Evolutionary conservation across 2,797 vertebrate genomes (phyloP).

Genomic region (Presbytis comata): DNA sequence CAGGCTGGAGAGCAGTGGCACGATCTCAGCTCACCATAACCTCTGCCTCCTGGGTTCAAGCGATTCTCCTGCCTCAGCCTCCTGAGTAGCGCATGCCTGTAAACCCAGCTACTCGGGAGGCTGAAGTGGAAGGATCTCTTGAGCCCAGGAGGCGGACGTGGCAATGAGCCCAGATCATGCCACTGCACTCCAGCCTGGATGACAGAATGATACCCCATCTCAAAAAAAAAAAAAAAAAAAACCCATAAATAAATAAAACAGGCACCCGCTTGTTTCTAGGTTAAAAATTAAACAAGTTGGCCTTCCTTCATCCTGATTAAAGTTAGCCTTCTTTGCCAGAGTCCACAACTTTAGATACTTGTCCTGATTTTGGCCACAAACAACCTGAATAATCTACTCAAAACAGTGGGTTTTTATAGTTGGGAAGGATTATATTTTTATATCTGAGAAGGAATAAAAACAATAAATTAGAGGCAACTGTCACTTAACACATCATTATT

Average conservation of each 20-base stretch:
- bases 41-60: too few relatives aligned
- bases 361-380: neutral
- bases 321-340: neutral
- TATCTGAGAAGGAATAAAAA: neutral
- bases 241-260: neutral
- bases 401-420: neutral
- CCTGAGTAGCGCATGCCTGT: too few relatives aligned
- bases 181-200: neutral
- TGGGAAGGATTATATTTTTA: neutral
- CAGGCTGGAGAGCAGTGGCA: too few relatives aligned
- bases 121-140: neutral
- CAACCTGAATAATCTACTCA: neutral
- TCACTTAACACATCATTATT: neutral
- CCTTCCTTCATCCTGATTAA: neutral
- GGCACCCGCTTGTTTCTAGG: neutral
- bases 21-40: too few relatives aligned
- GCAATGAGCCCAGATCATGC: neutral
- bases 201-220: neutral
- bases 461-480: neutral
- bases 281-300: neutral
- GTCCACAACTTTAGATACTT: neutral
- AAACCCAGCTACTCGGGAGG: neutral
- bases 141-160: neutral
- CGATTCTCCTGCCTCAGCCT: too few relatives aligned
- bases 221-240: neutral